Evolutionary conservation across 2,888 invertebrate genomes (phyloP).

Genomic region (Aspidiotus destructor): DNA sequence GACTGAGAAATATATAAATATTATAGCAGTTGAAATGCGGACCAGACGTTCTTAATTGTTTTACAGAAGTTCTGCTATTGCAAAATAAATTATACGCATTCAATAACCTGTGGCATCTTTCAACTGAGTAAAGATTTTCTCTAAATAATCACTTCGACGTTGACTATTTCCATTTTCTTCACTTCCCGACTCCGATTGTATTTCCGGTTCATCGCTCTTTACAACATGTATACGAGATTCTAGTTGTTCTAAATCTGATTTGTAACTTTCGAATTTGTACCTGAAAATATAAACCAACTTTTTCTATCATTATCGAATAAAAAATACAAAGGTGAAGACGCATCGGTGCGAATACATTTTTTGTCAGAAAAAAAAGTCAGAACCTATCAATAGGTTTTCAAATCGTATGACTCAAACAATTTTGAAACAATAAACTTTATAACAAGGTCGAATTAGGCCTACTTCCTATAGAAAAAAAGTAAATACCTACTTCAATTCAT

Average conservation of each 20-base stretch:
- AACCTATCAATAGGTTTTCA: too few relatives aligned
- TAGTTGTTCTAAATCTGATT: conserved; percentile 61
- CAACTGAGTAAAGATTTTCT: conserved; percentile 59
- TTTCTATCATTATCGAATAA: too few relatives aligned
- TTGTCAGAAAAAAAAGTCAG: too few relatives aligned
- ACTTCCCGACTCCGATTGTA: conserved; percentile 39
- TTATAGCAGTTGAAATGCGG: too few relatives aligned
- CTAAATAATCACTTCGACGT: conserved; percentile 41
- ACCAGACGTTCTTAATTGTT: background rate
- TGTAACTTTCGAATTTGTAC: conserved; percentile 60
- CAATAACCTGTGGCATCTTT: conserved; percentile 61
- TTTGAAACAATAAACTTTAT: too few relatives aligned
- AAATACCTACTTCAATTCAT: conserved; percentile 44
- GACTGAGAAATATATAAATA: too few relatives aligned
- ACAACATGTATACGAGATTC: conserved; percentile 64
- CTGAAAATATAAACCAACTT: conserved; percentile 40
- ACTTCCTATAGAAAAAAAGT: background rate
- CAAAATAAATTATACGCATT: background rate
- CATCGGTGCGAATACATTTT: too few relatives aligned
- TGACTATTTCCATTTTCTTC: conserved; percentile 41
- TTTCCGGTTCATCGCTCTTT: conserved; percentile 16
- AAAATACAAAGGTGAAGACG: too few relatives aligned
- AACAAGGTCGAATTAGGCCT: too few relatives aligned
- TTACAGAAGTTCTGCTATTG: background rate
- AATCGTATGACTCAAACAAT: too few relatives aligned